Percentiles rank a stretch among this genome's conserved stretches.
These are phyloP conservation scores for Agrochola lychnidis DNA, from an alignment of 2,888 invertebrate species.

Conservation along the genomic window DNA sequence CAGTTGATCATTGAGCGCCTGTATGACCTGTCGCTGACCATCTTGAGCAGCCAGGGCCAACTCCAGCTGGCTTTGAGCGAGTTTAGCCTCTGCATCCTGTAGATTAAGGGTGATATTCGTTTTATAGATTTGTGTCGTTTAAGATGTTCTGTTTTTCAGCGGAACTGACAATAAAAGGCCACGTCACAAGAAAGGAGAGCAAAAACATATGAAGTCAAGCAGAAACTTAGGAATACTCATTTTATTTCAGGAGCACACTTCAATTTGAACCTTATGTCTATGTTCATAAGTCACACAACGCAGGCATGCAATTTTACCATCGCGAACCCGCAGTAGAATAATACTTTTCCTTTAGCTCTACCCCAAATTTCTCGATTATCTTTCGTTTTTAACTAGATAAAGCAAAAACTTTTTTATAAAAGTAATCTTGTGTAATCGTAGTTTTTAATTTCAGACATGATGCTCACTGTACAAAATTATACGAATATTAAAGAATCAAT, in stretches of 20 bases:
- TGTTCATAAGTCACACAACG: background rate
- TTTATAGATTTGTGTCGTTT: background rate
- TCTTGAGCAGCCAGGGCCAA: conserved; percentile 95
- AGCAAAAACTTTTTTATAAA: background rate
- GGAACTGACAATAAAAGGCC: conserved; percentile 27
- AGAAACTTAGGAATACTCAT: conserved; percentile 44
- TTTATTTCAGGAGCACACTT: conserved; percentile 9
- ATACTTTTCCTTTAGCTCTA: background rate
- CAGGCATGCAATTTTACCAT: background rate
- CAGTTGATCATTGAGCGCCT: conserved; percentile 95
- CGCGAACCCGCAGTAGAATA: background rate
- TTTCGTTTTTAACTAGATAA: background rate
- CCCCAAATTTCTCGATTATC: background rate
- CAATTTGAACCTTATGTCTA: conserved; percentile 6
- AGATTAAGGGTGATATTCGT: conserved; percentile 20
- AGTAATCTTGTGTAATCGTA: background rate
- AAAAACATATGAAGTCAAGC: conserved; percentile 35
- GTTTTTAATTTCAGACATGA: background rate
- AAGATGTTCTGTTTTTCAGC: conserved; percentile 1
- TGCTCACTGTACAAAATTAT: background rate
- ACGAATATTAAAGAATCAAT: background rate
- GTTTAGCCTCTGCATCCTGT: conserved; percentile 91
- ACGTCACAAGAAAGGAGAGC: conserved; percentile 40
- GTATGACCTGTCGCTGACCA: conserved; percentile 94
- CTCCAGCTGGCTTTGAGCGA: conserved; percentile 95